phyloP scores from a whole-genome alignment of 1,140 invertebrate genomes.

The Acromyrmex echinatior region DNA sequence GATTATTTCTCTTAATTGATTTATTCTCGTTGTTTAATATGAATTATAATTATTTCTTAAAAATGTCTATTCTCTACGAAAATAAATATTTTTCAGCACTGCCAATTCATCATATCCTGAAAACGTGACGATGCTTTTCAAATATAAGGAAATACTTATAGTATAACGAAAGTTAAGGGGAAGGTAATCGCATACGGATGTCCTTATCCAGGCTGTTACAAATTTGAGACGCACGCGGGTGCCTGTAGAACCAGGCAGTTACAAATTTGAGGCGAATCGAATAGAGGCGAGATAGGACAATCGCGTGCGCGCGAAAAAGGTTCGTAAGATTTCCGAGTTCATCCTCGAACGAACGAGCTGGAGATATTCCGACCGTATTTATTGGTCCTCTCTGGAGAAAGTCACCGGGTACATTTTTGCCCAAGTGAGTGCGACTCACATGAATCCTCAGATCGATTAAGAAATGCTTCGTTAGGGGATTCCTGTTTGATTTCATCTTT shows the following conservation, averaged over 20 bases:
- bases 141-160: not conserved
- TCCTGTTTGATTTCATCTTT: slow-evolving; percentile 41
- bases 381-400: slow-evolving; percentile 32
- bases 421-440: slow-evolving; percentile 27
- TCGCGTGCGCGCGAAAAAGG: not conserved
- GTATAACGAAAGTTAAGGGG: slow-evolving; percentile 38
- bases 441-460: slow-evolving; percentile 38
- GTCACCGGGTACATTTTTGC: slow-evolving; percentile 22
- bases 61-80: not conserved
- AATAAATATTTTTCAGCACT: not conserved
- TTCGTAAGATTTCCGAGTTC: not conserved
- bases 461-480: slow-evolving; percentile 49
- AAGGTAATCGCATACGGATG: slow-evolving; percentile 37
- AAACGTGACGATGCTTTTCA: not conserved
- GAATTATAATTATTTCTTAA: not conserved
- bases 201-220: slow-evolving; percentile 2
- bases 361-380: slow-evolving; percentile 14
- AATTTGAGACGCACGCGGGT: not conserved
- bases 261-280: slow-evolving; percentile 1
- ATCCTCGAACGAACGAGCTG: not conserved
- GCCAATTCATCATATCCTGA: not conserved
- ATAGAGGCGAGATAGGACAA: not conserved
- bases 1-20: no score
- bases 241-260: not conserved
- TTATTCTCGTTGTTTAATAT: no score